Evolutionary conservation across 2,113 vertebrate species (phyloP).

Genomic region (Aramus guarauna): DNA sequence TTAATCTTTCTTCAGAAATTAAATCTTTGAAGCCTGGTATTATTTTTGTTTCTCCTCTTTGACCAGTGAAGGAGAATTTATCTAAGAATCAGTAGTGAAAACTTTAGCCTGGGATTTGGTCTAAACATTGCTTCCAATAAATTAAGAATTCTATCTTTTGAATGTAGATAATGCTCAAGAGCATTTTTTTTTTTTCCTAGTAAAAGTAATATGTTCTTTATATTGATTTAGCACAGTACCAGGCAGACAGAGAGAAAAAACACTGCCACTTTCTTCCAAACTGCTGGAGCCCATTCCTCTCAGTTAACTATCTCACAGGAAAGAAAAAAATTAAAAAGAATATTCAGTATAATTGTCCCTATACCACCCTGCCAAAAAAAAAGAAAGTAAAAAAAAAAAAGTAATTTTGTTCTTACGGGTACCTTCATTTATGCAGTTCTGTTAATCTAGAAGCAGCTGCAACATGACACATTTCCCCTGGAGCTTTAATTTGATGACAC

Average conservation of each 20-base stretch:
- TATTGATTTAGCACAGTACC: neutral
- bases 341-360: neutral
- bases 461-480: neutral
- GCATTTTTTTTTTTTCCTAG: neutral
- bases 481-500: slow-evolving; percentile 31
- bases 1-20: neutral
- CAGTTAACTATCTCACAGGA: neutral
- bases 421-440: neutral
- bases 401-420: neutral
- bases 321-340: neutral
- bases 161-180: neutral
- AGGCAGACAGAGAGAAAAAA: neutral
- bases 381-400: neutral
- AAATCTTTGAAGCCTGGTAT: neutral
- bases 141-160: neutral
- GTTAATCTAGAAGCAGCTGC: slow-evolving; percentile 32
- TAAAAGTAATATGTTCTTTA: neutral
- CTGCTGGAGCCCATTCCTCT: neutral
- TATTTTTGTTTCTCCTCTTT: neutral
- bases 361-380: neutral
- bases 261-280: neutral
- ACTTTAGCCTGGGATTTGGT: neutral
- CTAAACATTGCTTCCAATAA: neutral
- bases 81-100: neutral
- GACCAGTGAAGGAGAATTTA: neutral